Conservation (phyloP, 2,797 vertebrate species). For the Cottoperca gobio region DNA sequence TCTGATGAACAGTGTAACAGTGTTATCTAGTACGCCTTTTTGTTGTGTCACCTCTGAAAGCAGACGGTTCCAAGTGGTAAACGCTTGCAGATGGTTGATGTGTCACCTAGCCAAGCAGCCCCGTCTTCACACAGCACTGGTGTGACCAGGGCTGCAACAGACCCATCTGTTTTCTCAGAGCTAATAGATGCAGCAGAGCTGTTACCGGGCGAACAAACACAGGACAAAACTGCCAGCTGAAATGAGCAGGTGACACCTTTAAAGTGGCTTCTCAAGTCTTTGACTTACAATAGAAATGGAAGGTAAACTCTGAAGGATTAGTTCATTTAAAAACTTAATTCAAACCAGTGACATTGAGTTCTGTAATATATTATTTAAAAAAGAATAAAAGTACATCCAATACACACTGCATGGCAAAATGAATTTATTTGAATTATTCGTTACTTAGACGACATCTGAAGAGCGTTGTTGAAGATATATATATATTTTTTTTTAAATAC, state of each 20-base stretch:
- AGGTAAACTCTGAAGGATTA: neutral
- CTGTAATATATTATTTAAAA: neutral
- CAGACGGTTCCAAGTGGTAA: conserved; percentile 36
- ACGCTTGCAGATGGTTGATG: conserved; percentile 52
- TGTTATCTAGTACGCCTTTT: neutral
- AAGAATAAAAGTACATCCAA: too few species aligned
- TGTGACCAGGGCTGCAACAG: conserved; percentile 35
- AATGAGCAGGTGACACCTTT: neutral
- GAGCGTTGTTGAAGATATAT: neutral
- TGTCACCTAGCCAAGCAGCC: conserved; percentile 35
- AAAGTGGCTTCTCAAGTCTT: neutral
- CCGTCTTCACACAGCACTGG: conserved; percentile 17
- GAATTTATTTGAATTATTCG: rapidly evolving
- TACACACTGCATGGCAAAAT: neutral
- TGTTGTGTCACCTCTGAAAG: conserved; percentile 28
- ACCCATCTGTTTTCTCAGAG: conserved; percentile 53
- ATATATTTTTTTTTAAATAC: conserved; percentile 8
- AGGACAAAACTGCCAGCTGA: conserved; percentile 7
- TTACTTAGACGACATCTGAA: neutral
- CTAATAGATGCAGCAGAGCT: conserved; percentile 21
- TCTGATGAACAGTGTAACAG: neutral
- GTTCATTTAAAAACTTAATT: neutral
- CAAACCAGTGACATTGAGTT: neutral
- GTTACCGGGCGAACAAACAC: conserved; percentile 23
- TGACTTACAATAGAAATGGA: neutral